A percentile compares a stretch with the other conserved stretches of the same genome.
Conservation (phyloP, 2,797 vertebrate genomes). For the Molossus alvarezi region DNA sequence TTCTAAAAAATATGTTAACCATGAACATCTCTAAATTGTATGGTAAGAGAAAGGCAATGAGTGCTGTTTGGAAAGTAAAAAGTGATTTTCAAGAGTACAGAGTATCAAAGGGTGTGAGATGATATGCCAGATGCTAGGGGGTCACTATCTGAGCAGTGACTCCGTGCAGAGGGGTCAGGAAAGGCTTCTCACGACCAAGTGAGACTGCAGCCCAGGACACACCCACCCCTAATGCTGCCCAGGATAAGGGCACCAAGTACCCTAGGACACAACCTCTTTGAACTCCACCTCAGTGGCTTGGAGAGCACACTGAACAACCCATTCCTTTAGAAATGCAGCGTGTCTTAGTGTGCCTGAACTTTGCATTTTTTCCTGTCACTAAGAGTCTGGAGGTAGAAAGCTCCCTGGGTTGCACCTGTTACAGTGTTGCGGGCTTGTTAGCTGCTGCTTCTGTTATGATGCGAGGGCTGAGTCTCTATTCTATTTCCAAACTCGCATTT, state of each 20-base stretch:
- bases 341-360: not conserved
- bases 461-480: not conserved
- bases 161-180: not conserved
- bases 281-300: not conserved
- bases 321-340: not conserved
- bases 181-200: not conserved
- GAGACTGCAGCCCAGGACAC: not conserved
- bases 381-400: not conserved
- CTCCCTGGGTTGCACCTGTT: not conserved
- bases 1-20: not conserved
- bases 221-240: not conserved
- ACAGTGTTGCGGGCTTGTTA: too few species aligned
- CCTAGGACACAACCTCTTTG: not conserved
- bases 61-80: not conserved
- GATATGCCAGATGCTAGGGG: not conserved
- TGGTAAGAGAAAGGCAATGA: not conserved
- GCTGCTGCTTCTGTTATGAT: not conserved
- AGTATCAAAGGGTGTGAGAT: not conserved
- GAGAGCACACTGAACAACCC: not conserved
- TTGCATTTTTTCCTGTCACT: not conserved
- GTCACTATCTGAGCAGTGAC: not conserved
- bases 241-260: not conserved
- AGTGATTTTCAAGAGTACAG: not conserved
- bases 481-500: constrained; percentile 15
- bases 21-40: not conserved